Base-by-base conservation (phyloP, 2,113 vertebrate species). In the Sisor rabdophorus region DNA sequence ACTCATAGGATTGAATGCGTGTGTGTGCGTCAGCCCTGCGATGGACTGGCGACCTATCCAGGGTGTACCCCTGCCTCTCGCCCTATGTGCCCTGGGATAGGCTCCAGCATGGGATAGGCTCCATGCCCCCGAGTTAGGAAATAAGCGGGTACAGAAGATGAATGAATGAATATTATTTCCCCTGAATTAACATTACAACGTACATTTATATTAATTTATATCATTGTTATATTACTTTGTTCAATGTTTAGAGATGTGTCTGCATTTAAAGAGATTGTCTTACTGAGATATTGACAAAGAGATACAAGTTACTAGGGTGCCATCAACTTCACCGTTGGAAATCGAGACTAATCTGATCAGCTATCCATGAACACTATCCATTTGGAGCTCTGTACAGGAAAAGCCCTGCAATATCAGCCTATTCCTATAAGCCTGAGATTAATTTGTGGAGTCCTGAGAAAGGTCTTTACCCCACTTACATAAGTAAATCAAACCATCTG, bases 401-500 rank as follows among this genome's bases (percentile, higher is more conserved):
- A 87, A 61, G 74, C 55, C 64, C 55, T 77, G 75, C 85, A 86
- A 85, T 80, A 85, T 58, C 55, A 76, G 71, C 81, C 75, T 61
- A 78, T 86, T 55, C 36, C 81, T 73, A 74, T 85, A 86, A 87
- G 78, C 82, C 81, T 71, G n/a, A 85, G 84, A 88, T 89, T 84
- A 87, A 81, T 79, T 77, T 54, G n/a, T 55, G 64, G 73, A 55
- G 79, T 78, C 55, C 24, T 22, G 32, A 58, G 32, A 60, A 60
- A 78, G 56, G 30, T 32, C 63, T 76, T 78, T 78, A 86, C 85
- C 75, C 84, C 74, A 77, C 85, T 88, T 44, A 56, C 2, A 64
- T 70, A 74, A 85, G 80, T 85, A 87, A 86, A 89, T 89, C 82
- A 85, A 71, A 90, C 88, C 79, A 54, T 8, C 50, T 8, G 63